These are phyloP conservation scores for Oreotragus oreotragus DNA, from an alignment of 2,113 vertebrate species.

Conservation along the genomic window DNA sequence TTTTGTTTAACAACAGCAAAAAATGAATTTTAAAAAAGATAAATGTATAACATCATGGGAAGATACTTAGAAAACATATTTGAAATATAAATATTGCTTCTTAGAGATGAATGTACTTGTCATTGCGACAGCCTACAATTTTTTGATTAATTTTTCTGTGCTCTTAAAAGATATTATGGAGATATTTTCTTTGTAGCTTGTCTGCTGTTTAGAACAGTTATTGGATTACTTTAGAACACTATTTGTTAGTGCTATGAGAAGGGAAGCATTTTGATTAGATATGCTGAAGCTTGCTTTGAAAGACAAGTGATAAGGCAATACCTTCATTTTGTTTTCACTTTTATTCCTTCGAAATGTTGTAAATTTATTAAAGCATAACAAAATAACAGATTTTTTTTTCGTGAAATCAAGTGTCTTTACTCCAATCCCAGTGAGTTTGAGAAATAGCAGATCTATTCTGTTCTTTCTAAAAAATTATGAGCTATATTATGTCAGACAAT, in stretches of 20 bases:
- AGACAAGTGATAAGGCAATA: not conserved
- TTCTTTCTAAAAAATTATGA: not conserved
- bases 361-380: not conserved
- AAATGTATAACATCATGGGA: conserved; percentile 53
- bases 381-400: not conserved
- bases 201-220: not conserved
- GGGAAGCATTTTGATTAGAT: not conserved
- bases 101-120: conserved; percentile 59
- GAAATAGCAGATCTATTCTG: not conserved
- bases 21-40: not conserved
- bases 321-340: not conserved
- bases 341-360: not conserved
- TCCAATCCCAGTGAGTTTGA: not conserved
- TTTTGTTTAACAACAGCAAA: conserved; percentile 39
- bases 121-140: conserved; percentile 1
- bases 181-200: conserved; percentile 33
- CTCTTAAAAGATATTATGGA: not conserved
- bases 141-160: conserved; percentile 35
- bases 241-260: conserved; percentile 39
- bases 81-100: conserved; percentile 8
- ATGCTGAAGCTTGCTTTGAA: not conserved
- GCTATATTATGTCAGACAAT: not conserved
- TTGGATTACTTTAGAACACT: not conserved
- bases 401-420: not conserved
- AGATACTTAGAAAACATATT: conserved; percentile 46